Evolutionary conservation across 2,797 vertebrate genomes (phyloP), one percentile per base, ranked within the genome.

Genomic region (Ctenopoma multispine): DNA sequence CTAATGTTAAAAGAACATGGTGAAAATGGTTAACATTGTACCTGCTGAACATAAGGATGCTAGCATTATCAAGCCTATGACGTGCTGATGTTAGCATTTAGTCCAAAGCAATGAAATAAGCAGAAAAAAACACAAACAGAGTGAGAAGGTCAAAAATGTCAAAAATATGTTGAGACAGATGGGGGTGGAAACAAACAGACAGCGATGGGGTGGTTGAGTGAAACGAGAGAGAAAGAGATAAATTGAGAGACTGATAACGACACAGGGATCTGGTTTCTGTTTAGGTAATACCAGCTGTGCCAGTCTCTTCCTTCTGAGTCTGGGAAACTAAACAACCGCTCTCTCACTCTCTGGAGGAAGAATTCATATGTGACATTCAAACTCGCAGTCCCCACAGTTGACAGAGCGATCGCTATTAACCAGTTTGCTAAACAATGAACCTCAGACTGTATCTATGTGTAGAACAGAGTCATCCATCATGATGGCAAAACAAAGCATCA

Each of bases 181-280:
- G 40, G 49, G 64, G 13, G 53, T 58, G 41, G 55, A 27, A 4
- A 49, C n/a, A 43, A 40, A 48, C 10, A 6, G 24, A 63, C 17
- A 23, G 23, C 38, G 21, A 38, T 23, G 31, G 12, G 14, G 41
- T 4, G 46, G 51, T 3, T 5, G 21, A 15, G 21, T 18, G 14
- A 41, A 40, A 14, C n/a, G 4, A 40, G 49, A 44, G 12, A 69
- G 43, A 24, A n/a, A 55, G 44, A 85, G 71, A 84, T 67, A 77
- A 75, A 79, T 27, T 31, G 27, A 46, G 10, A 58, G 63, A 18
- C 18, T 57, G 74, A 87, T 72, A 82, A 81, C 38, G 13, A 17
- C 18, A 6, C 15, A 40, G 62, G 78, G 80, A 80, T 89, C 77
- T 71, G 72, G 82, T 84, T 89, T 89, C 61, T 86, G 81, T 84